Percentiles rank a stretch among this genome's conserved stretches.
These are phyloP conservation scores for Nymphalis io DNA, from an alignment of 1,140 invertebrate genomes.

Conservation along the genomic window DNA sequence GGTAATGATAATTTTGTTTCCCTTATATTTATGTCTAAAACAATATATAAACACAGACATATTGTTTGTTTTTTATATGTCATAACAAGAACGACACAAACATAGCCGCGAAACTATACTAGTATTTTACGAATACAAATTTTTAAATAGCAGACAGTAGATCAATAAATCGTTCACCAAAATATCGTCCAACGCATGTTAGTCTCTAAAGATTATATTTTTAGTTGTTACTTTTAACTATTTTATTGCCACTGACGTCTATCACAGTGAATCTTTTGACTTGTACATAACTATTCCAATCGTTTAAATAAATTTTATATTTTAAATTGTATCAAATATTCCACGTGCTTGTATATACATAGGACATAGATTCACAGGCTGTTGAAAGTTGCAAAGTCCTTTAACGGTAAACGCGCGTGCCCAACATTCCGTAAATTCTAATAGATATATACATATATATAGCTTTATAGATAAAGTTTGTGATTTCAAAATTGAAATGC, in stretches of 20 bases:
- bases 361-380: slow-evolving; percentile 14
- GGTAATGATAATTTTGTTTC: too few species aligned
- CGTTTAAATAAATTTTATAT: too few species aligned
- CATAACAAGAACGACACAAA: too few species aligned
- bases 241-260: background rate
- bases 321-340: too few species aligned
- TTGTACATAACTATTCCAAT: background rate
- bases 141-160: background rate
- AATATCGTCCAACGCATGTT: slow-evolving; percentile 4
- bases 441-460: background rate
- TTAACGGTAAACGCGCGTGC: slow-evolving; percentile 18
- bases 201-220: background rate
- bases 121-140: background rate
- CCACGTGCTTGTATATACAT: too few species aligned
- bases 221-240: slow-evolving; percentile 14
- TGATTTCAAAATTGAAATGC: background rate
- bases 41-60: too few species aligned
- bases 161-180: background rate
- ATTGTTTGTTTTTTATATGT: too few species aligned
- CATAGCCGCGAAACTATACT: background rate
- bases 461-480: background rate
- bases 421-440: slow-evolving; percentile 22
- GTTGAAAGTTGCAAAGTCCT: slow-evolving; percentile 28
- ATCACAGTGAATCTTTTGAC: background rate
- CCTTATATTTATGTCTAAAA: too few species aligned